phyloP scores from a whole-genome alignment of 1,140 invertebrate species.

The Heliconius eleuchia region DNA sequence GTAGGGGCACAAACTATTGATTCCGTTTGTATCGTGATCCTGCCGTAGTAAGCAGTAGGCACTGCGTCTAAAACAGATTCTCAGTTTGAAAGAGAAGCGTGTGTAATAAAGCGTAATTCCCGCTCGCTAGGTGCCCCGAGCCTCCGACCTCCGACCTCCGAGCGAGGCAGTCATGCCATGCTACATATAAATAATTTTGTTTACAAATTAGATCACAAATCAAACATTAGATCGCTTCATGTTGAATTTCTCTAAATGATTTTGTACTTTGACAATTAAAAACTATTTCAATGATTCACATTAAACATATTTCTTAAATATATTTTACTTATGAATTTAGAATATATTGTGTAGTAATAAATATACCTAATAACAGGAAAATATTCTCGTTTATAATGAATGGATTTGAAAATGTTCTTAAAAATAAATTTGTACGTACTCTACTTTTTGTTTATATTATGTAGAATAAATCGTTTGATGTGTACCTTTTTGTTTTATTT shows the following conservation, averaged over 20 bases:
- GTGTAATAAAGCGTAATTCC: too few species aligned
- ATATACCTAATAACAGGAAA: background rate
- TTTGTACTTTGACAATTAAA: too few species aligned
- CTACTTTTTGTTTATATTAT: constrained; percentile 8
- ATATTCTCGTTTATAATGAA: background rate
- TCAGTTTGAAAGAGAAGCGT: too few species aligned
- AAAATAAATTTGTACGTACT: constrained; percentile 3
- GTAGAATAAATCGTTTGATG: constrained; percentile 17
- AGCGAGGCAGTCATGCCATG: too few species aligned
- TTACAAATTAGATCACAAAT: too few species aligned
- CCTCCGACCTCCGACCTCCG: too few species aligned
- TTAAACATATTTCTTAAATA: background rate
- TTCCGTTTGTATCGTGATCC: background rate
- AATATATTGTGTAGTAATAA: background rate
- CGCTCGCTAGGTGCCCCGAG: too few species aligned
- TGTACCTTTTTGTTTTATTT: constrained; percentile 19
- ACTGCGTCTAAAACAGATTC: too few species aligned
- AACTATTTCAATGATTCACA: background rate
- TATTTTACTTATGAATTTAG: background rate
- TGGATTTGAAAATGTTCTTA: constrained; percentile 8
- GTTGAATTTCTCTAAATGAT: too few species aligned
- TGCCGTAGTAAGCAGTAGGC: background rate
- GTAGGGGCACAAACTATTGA: background rate
- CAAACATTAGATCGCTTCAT: too few species aligned
- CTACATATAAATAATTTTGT: too few species aligned